Conservation (phyloP, 2,888 invertebrate species). For the Aquatica leii region DNA sequence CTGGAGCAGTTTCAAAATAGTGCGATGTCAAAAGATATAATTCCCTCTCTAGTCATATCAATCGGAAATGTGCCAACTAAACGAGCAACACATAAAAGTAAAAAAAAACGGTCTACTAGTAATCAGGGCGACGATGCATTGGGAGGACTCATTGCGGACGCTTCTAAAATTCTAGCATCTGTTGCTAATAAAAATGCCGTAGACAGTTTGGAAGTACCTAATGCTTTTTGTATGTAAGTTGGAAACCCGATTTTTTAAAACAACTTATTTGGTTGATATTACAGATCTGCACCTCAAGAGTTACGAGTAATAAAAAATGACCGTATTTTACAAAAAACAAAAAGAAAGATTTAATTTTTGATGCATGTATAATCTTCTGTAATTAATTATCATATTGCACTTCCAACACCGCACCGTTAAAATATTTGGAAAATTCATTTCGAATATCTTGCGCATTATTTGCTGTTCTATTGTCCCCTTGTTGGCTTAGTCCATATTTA, state of each 20-base stretch:
- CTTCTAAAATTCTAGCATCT: not conserved
- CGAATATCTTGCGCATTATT: no score
- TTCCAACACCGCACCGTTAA: no score
- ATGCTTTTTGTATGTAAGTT: constrained; percentile 3
- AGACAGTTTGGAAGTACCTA: not conserved
- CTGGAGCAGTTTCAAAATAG: not conserved
- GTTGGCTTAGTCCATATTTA: no score
- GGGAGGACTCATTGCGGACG: not conserved
- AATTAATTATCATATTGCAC: no score
- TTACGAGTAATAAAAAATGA: constrained; percentile 5
- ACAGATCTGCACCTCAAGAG: constrained; percentile 2
- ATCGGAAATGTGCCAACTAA: no score
- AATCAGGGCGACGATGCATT: not conserved
- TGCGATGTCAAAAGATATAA: not conserved
- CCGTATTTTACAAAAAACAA: not conserved
- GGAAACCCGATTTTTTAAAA: not conserved
- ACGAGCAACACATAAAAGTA: no score
- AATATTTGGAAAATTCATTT: no score
- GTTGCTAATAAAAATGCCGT: no score
- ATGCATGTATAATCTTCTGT: no score
- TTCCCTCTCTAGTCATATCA: no score
- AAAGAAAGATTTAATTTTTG: constrained; percentile 2
- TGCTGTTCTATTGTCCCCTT: not conserved
- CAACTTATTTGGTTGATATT: constrained; percentile 5
- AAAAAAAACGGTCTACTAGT: not conserved